Percentiles rank a stretch among this genome's conserved stretches.
These are phyloP conservation scores for Drosophila carrolli DNA, from an alignment of 1,140 invertebrate species.

Conservation along the genomic window DNA sequence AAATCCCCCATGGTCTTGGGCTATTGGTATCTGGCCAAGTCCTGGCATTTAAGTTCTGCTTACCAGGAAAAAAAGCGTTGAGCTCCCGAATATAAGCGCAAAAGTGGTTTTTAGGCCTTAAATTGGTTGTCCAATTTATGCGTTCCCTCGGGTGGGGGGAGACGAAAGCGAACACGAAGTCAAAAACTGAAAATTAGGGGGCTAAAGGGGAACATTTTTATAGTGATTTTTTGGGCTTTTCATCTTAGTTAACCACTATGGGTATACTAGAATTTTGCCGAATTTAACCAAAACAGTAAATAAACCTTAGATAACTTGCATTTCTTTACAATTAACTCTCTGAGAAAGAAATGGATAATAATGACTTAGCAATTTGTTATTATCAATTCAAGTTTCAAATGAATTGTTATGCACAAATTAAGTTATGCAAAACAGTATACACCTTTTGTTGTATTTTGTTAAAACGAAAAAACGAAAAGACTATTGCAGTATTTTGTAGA, in stretches of 20 bases:
- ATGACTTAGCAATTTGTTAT: too few relatives aligned
- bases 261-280: too few relatives aligned
- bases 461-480: too few relatives aligned
- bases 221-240: constrained; percentile 43
- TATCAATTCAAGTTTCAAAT: too few relatives aligned
- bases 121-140: constrained; percentile 82
- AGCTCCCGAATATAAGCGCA: constrained; percentile 74
- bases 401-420: too few relatives aligned
- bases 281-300: too few relatives aligned
- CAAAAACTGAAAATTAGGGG: constrained; percentile 7
- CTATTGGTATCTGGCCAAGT: constrained; percentile 35
- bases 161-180: constrained; percentile 22
- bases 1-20: constrained; percentile 53
- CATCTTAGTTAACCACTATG: background rate
- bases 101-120: constrained; percentile 82
- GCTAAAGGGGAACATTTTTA: constrained; percentile 24
- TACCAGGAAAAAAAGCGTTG: constrained; percentile 27
- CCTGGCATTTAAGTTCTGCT: constrained; percentile 64
- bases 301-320: too few relatives aligned
- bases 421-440: too few relatives aligned
- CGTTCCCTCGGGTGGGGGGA: constrained; percentile 48
- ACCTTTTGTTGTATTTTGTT: too few relatives aligned
- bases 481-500: background rate
- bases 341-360: too few relatives aligned
- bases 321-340: too few relatives aligned